phyloP scores from a whole-genome alignment of 2,888 invertebrate species.

The Dryobotodes eremita region DNA sequence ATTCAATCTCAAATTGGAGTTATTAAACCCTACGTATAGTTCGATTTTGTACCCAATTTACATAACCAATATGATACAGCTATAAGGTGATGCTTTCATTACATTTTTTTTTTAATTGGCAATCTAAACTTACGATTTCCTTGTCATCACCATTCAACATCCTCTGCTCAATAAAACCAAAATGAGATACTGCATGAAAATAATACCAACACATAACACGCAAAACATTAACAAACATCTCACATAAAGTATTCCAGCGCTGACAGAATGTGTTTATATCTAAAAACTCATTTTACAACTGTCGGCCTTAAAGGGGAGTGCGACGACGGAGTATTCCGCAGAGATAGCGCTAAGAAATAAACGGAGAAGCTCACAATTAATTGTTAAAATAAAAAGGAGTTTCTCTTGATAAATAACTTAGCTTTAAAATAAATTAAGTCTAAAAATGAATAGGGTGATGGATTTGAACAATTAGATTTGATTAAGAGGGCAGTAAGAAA shows the following conservation, averaged over 20 bases:
- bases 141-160: background rate
- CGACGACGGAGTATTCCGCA: conserved; percentile 11
- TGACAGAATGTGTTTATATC: conserved; percentile 55
- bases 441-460: conserved; percentile 25
- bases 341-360: conserved; percentile 29
- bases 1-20: background rate
- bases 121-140: background rate
- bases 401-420: conserved; percentile 17
- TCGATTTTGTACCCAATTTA: background rate
- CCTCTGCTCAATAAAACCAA: background rate
- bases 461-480: conserved; percentile 37
- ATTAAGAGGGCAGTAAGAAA: conserved; percentile 16
- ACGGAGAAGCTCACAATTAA: conserved; percentile 41
- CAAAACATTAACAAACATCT: conserved; percentile 19
- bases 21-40: background rate
- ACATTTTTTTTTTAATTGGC: background rate
- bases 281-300: conserved; percentile 64
- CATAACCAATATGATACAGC: background rate
- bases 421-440: conserved; percentile 29
- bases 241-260: conserved; percentile 38
- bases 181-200: background rate
- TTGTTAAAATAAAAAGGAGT: conserved; percentile 28
- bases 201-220: conserved; percentile 10
- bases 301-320: conserved; percentile 33
- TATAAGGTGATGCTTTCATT: background rate